Evolutionary conservation across 1,140 invertebrate species (phyloP), one percentile per base, ranked within the genome.

Genomic region (Drosophila teissieri): DNA sequence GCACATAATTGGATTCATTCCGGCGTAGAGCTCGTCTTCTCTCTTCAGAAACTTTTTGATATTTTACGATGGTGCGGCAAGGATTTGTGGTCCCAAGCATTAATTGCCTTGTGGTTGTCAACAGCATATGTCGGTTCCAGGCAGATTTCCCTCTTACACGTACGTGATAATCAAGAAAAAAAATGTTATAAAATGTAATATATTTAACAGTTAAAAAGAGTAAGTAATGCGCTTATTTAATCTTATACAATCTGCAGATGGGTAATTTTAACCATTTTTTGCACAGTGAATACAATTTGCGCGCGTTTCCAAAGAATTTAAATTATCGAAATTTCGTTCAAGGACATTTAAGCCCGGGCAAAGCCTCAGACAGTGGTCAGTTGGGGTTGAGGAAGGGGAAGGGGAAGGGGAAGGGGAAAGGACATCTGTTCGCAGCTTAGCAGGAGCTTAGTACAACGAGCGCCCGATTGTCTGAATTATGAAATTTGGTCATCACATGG

Each of bases 1-100:
- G 84, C 84, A 89, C 80, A 89, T 89, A 89, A 89, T 89, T 89
- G 84, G 84, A 89, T 89, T 89, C 80, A 89, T 89, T 84, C 69
- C 80, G 54, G 76, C 74, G 73, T 56, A 78, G 65, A 84, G 74
- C 84, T 79, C 80, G 75, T 89, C 57, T 78, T 63, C 68, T 58
- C 52, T 70, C 52, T 44, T 67, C 27, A 17, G 63, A 82, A 85
- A 85, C 82, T 85, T 85, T 85, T 60, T 69, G 58, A 84, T 78
- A 68, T 80, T 90, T 89, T 80, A 80, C 76, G 77, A 73, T 72
- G 84, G 73, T 68, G 73, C 62, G 77, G 61, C 48, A 84, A 82
- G 84, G 84, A 89, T 89, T 88, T 89, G 85, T 80, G 80, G 80
- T 84, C 63, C 65, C 78, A 84, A 70, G 83, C 80, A 82, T 90